Base-by-base conservation (phyloP, 2,888 invertebrate genomes). In the Watsonalla binaria region DNA sequence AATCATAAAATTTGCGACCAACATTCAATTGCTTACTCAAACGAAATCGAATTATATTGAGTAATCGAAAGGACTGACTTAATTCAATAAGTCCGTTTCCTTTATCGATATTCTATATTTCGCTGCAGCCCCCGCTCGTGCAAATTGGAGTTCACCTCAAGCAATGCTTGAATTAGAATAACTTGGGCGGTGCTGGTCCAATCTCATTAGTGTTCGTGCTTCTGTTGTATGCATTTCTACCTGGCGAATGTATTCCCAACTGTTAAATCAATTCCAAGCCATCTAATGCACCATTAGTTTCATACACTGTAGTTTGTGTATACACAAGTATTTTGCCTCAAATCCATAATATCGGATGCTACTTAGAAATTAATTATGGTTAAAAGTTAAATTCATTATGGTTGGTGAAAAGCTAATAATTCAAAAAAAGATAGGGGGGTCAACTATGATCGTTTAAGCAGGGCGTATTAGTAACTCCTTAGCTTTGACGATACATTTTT, bases 101-200 rank as follows among this genome's bases (percentile, higher is more conserved):
- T 42, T 42, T 24, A 37, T 48, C 37, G 37, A 11, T 42, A 11
- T 13, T 48, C 35, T 48, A 39, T 49, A 37, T 49, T 49, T 11
- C 15, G 14, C 8, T 15, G 37, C 35, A 37, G 13, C 14, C 14
- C 8, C 14, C 14, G 39, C 49, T 15, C 37, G 15, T 49, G 39
- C 39, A 49, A 49, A 49, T 49, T 49, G 49, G 37, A 49, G 37
- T 39, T 2, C 49, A 14, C 6, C 49, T 49, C 15, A 49, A 15
- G 49, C 49, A 9, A 49, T 49, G 15, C 49, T 49, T 15, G 37
- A 49, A 49, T 49, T 39, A 49, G 49, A 49, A 49, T 49, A 49
- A 37, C 49, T 49, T 35, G 8, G 24, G 35, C 13, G 13, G 48
- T 11, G 37, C 37, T 37, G 8, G 42, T 8, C 42, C 42, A 11